Evolutionary conservation across 2,888 invertebrate genomes (phyloP), one percentile per base, ranked within the genome.

Genomic region (Zaprionus lineosus): DNA sequence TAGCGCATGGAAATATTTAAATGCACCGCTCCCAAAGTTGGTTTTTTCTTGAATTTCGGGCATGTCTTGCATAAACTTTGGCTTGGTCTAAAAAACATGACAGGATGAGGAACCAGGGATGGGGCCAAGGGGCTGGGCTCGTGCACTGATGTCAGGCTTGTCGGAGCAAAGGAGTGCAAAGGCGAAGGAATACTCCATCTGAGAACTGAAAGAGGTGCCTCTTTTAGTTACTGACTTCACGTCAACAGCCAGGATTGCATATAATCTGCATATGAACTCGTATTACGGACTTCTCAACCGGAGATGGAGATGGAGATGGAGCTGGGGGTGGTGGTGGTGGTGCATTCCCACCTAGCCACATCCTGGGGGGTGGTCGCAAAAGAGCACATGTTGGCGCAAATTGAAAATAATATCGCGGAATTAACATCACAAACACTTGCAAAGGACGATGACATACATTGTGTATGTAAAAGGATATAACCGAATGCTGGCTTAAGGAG

Each of bases 321-420:
- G n/a, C n/a, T n/a, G n/a, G n/a, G n/a, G n/a, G n/a, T n/a, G n/a
- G n/a, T n/a, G n/a, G n/a, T n/a, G n/a, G n/a, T n/a, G n/a, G n/a
- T n/a, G n/a, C n/a, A n/a, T n/a, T n/a, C n/a, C n/a, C n/a, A n/a
- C n/a, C n/a, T n/a, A n/a, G n/a, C n/a, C n/a, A n/a, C n/a, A n/a
- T n/a, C n/a, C n/a, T n/a, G n/a, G n/a, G n/a, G n/a, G n/a, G n/a
- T n/a, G n/a, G n/a, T n/a, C n/a, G n/a, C 26, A 11, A 29, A 9
- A 12, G 21, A 6, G 28, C 47, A 57, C 29, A 36, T 71, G 65
- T 48, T 50, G 48, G 65, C n/a, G 33, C 59, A 59, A 68, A 68
- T 71, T 67, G 58, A 70, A 67, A 67, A 67, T 44, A 64, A 46
- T 53, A 52, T 48, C 52, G 47, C 52, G 58, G 36, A 67, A 70